Evolutionary conservation across 1,140 invertebrate species (phyloP).

Genomic region (Drosophila miranda): DNA sequence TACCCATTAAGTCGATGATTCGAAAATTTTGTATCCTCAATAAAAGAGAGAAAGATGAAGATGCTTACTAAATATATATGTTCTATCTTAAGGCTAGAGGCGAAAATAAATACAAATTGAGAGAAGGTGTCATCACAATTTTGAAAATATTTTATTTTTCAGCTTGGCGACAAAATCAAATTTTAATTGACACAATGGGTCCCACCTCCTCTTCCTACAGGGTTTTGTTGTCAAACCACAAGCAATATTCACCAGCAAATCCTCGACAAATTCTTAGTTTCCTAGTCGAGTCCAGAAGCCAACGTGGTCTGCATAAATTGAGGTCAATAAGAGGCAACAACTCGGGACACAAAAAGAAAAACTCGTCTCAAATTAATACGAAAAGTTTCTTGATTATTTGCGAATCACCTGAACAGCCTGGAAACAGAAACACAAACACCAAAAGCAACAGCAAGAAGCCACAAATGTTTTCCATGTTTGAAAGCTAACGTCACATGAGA

Average conservation of each 20-base stretch:
- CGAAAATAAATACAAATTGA: too few relatives aligned
- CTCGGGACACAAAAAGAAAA: slow-evolving; percentile 14
- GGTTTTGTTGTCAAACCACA: neutral
- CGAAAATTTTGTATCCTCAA: too few relatives aligned
- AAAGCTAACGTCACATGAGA: slow-evolving; percentile 45
- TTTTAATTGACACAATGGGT: too few relatives aligned
- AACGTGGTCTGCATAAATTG: slow-evolving; percentile 74
- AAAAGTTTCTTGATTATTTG: slow-evolving; percentile 80
- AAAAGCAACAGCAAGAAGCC: slow-evolving; percentile 26
- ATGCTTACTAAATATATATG: too few relatives aligned
- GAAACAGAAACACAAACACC: slow-evolving; percentile 21
- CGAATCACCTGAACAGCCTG: slow-evolving; percentile 62
- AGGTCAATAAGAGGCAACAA: slow-evolving; percentile 43
- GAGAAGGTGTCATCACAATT: too few relatives aligned
- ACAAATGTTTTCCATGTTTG: slow-evolving; percentile 66
- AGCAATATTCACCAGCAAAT: slow-evolving; percentile 6
- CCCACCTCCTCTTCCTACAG: too few relatives aligned
- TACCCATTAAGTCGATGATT: too few relatives aligned
- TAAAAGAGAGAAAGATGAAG: too few relatives aligned
- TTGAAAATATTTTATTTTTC: too few relatives aligned
- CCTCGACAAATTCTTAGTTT: slow-evolving; percentile 31
- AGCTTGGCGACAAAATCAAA: too few relatives aligned
- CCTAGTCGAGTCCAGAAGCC: slow-evolving; percentile 4
- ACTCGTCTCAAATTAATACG: slow-evolving; percentile 68
- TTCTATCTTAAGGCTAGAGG: too few relatives aligned